Base-by-base conservation (phyloP, 2,113 vertebrate species). In the Gallinago paraguaiae region DNA sequence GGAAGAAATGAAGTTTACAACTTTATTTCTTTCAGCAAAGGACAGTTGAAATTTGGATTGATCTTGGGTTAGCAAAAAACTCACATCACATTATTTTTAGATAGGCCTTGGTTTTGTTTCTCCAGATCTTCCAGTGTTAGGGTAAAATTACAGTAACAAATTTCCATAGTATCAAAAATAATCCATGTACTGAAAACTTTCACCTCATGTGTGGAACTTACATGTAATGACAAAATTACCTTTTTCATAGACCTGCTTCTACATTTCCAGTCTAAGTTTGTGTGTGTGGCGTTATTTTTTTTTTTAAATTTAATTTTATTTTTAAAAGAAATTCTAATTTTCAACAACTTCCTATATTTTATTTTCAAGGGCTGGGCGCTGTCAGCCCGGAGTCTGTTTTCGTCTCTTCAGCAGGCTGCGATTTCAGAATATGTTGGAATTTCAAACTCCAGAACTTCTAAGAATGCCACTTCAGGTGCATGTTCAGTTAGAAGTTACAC, bases 401-500 rank as follows among this genome's bases (percentile, higher is more conserved):
- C 99, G 97, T 90, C 98, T 99, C 60, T 99, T 99, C 97, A 99
- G 99, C 91, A 98, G 96, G 88, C 98, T 99, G 41, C 95, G 98
- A 39, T 99, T 99, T 97, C 97, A 98, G 90, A 99, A 98, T 95
- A 99, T 99, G 99, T 93, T 98, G 97, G 99, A 99, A 93, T 99
- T 98, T 95, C 99, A 99, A 97, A 98, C 99, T 70, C 99, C 99
- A 48, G 99, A 99, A 96, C 98, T 99, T 93, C 97, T 99, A 79
- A 98, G 99, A 82, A 99, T 99, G 99, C 99, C 99, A 10, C 97
- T 99, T 56, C 99, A 99, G 99, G 99, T 99, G 94, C 6, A 46
- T 39, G 10, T 92, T 95, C 54, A 54, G 8, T 85, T 79, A 51
- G 10, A 57, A 94, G 35, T 68, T 51, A 4, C 18, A 69, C 50